These are phyloP conservation scores for Sebastiscus albofasciatus DNA, from an alignment of 2,797 vertebrate species.

Conservation along the genomic window DNA sequence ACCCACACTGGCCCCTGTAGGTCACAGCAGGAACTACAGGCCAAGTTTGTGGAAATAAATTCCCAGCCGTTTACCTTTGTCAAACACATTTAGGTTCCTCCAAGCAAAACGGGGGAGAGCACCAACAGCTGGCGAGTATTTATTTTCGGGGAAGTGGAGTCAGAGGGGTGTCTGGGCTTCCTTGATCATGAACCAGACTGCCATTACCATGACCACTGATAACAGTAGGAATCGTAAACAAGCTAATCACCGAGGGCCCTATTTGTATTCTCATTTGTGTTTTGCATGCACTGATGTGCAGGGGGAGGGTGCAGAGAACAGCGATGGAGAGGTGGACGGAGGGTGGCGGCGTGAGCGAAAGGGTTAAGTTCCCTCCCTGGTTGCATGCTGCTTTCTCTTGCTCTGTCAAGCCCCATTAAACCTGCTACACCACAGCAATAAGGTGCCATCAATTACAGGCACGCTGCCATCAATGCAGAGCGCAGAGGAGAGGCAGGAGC, in stretches of 20 bases:
- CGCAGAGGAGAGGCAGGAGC: slow-evolving; percentile 74
- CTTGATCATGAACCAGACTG: slow-evolving; percentile 59
- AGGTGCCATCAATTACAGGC: slow-evolving; percentile 87
- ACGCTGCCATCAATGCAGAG: slow-evolving; percentile 80
- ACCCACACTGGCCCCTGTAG: slow-evolving; percentile 81
- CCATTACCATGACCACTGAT: slow-evolving; percentile 58
- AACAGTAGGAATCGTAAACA: slow-evolving; percentile 68
- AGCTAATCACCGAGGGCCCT: slow-evolving; percentile 65
- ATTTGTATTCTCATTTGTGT: slow-evolving; percentile 64
- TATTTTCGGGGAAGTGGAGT: slow-evolving; percentile 61
- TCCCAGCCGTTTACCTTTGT: slow-evolving; percentile 72
- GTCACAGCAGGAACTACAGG: slow-evolving; percentile 16
- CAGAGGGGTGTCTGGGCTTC: slow-evolving; percentile 59
- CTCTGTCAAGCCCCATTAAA: slow-evolving; percentile 88
- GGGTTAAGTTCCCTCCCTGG: slow-evolving; percentile 80
- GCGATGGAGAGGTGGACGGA: neutral
- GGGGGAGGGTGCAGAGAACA: neutral
- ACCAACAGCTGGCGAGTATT: slow-evolving; percentile 62
- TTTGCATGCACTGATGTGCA: slow-evolving; percentile 45
- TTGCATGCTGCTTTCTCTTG: slow-evolving; percentile 80
- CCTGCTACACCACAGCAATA: slow-evolving; percentile 86
- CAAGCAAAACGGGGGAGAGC: slow-evolving; percentile 58
- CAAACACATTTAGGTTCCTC: slow-evolving; percentile 73
- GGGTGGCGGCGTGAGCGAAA: slow-evolving; percentile 58
- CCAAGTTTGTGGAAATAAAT: slow-evolving; percentile 51